A percentile compares a stretch with the other conserved stretches of the same genome.
phyloP scores from a whole-genome alignment of 2,113 vertebrate genomes.

The Hippotragus niger region DNA sequence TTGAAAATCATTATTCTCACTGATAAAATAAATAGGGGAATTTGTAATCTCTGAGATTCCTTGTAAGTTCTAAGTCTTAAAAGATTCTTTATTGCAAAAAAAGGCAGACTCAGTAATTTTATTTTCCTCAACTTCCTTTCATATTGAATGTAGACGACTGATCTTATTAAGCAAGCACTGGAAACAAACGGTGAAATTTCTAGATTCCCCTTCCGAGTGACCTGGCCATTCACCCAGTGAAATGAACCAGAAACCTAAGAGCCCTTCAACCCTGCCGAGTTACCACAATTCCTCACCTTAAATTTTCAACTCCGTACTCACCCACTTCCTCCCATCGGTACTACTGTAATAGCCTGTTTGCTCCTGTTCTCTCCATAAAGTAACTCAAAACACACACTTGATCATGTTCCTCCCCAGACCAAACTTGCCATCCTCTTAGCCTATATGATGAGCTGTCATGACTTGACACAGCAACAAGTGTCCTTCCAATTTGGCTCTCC shows the following conservation, averaged over 20 bases:
- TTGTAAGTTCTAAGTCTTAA: background rate
- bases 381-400: background rate
- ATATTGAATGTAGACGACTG: background rate
- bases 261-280: background rate
- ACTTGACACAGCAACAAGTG: background rate
- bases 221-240: background rate
- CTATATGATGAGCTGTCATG: background rate
- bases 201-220: background rate
- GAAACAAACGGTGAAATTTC: background rate
- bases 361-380: background rate
- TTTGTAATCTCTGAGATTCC: background rate
- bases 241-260: background rate
- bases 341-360: background rate
- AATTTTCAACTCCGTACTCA: background rate
- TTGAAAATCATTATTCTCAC: background rate
- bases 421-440: background rate
- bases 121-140: background rate
- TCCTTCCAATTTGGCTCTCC: background rate
- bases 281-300: background rate
- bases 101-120: background rate
- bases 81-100: background rate
- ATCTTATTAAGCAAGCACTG: background rate
- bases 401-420: background rate
- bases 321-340: background rate
- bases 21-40: background rate